phyloP scores from a whole-genome alignment of 2,113 vertebrate genomes.

The Pollachius pollachius region DNA sequence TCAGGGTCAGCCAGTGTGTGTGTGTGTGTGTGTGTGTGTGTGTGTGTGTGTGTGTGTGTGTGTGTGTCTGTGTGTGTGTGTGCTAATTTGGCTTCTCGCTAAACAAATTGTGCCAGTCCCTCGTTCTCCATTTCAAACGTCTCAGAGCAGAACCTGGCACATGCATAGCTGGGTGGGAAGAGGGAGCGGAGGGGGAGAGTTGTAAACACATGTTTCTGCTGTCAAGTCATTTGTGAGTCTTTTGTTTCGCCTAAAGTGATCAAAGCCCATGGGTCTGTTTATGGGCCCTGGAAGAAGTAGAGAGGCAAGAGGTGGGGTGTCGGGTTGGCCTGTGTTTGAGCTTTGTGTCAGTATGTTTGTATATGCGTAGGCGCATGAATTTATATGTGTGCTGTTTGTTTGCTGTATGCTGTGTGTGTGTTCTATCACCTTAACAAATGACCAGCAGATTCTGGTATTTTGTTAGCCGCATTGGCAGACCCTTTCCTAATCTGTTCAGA shows the following conservation, averaged over 20 bases:
- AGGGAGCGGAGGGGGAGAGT: slow-evolving; percentile 30
- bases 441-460: no score
- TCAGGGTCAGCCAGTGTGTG: no score
- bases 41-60: no score
- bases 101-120: neutral
- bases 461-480: no score
- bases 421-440: no score
- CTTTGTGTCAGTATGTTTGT: neutral
- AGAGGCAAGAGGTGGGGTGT: slow-evolving; percentile 24
- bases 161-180: slow-evolving; percentile 21
- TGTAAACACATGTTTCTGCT: slow-evolving; percentile 56
- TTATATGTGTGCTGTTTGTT: neutral
- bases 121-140: neutral
- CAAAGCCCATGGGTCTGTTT: slow-evolving; percentile 52
- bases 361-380: neutral
- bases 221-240: slow-evolving; percentile 57
- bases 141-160: slow-evolving; percentile 38
- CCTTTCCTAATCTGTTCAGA: no score
- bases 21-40: no score
- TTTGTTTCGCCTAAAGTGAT: slow-evolving; percentile 52
- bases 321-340: slow-evolving; percentile 10
- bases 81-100: neutral
- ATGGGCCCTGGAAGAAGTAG: slow-evolving; percentile 5
- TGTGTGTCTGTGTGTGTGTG: no score
- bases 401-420: slow-evolving; percentile 3